These are phyloP conservation scores for Drosophila demipolita DNA, from an alignment of 2,888 invertebrate species.

Conservation along the genomic window DNA sequence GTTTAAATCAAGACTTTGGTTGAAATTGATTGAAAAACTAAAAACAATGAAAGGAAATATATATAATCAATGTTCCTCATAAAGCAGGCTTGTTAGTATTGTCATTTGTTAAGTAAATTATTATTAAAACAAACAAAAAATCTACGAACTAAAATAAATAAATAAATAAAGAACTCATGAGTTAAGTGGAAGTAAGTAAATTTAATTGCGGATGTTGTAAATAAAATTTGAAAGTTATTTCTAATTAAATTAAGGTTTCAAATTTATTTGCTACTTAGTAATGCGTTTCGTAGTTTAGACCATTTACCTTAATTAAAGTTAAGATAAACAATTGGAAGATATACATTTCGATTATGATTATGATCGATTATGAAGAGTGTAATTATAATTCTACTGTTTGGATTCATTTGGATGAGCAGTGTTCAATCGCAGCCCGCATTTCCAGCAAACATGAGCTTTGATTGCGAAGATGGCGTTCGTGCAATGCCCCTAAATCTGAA, in stretches of 20 bases:
- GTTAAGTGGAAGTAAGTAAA: not conserved
- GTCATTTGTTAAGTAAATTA: not conserved
- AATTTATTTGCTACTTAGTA: not conserved
- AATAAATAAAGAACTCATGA: not conserved
- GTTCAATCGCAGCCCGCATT: not conserved
- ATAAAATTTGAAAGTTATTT: not conserved
- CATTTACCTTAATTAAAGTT: not conserved
- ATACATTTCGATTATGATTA: not conserved
- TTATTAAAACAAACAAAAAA: not conserved
- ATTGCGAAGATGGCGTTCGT: not conserved
- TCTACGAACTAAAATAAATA: not conserved
- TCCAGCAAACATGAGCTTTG: not conserved
- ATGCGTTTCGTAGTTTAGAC: not conserved
- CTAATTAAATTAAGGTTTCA: not conserved
- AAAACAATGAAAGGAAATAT: not conserved
- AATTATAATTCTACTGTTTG: not conserved
- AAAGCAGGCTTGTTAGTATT: not conserved
- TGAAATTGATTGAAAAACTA: not conserved
- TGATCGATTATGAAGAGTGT: not conserved
- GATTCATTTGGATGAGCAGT: not conserved
- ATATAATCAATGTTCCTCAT: not conserved
- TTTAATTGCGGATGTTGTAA: not conserved
- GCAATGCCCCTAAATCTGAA: not conserved
- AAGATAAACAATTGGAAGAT: not conserved
- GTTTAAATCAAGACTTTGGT: not conserved